Conservation (phyloP, 2,113 vertebrate genomes). For the Setophaga kirtlandii region DNA sequence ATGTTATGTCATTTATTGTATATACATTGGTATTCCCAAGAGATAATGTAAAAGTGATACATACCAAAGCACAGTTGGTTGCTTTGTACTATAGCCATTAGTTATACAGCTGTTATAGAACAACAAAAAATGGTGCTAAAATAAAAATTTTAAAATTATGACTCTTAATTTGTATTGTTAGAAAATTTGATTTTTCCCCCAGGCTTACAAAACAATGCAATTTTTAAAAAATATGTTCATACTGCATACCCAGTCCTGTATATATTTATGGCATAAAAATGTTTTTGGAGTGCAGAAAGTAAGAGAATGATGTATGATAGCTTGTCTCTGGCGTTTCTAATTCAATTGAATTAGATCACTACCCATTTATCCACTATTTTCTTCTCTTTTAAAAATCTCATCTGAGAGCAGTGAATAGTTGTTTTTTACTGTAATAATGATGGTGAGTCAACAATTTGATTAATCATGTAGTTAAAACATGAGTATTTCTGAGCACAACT, state of each 20-base stretch:
- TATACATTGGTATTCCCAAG: neutral
- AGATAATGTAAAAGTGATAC: neutral
- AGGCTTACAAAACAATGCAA: neutral
- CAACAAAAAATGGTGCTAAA: neutral
- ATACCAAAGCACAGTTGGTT: neutral
- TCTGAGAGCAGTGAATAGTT: neutral
- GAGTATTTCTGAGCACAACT: neutral
- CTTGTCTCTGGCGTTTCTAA: neutral
- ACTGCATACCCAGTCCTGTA: neutral
- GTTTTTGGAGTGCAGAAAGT: neutral
- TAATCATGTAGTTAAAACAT: neutral
- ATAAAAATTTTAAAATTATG: neutral
- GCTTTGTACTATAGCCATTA: neutral
- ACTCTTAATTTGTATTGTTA: neutral
- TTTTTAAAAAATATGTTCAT: neutral
- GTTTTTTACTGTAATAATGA: neutral
- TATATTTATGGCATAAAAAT: neutral
- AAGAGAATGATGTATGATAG: neutral
- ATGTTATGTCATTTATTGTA: neutral
- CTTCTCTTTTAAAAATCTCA: neutral
- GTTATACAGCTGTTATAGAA: neutral
- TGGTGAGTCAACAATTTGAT: neutral
- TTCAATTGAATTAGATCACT: neutral
- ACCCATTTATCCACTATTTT: neutral
- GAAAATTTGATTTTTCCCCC: neutral